Evolutionary conservation across 2,888 invertebrate species (phyloP).

Genomic region (Acrobasis suavella): DNA sequence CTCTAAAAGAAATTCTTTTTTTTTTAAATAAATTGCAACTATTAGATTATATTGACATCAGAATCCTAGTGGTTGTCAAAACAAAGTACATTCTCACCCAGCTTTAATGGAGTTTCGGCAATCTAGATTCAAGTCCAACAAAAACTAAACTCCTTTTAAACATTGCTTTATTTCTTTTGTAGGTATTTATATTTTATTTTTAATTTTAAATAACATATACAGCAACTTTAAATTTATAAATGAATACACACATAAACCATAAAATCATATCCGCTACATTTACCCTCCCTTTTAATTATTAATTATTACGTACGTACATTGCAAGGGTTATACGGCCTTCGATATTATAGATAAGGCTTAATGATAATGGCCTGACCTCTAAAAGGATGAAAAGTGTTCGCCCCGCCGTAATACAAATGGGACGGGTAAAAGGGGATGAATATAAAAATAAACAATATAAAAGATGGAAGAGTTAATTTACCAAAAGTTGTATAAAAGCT

Average conservation of each 20-base stretch:
- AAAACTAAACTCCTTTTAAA: too few species aligned
- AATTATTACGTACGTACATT: conserved; percentile 36
- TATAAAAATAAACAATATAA: conserved; percentile 42
- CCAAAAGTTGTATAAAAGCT: conserved; percentile 22
- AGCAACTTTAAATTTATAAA: too few species aligned
- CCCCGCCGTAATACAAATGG: conserved; percentile 38
- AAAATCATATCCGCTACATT: not conserved
- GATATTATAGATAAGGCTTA: conserved; percentile 40
- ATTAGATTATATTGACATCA: too few species aligned
- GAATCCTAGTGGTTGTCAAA: too few species aligned
- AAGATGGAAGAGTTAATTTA: conserved; percentile 35
- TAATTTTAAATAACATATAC: too few species aligned
- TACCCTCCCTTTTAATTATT: conserved; percentile 35
- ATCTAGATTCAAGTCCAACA: too few species aligned
- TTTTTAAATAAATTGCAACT: too few species aligned
- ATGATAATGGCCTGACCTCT: conserved; percentile 46
- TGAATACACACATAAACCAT: not conserved
- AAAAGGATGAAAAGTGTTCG: conserved; percentile 48
- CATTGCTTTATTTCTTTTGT: too few species aligned
- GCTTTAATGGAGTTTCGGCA: too few species aligned
- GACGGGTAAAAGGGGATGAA: conserved; percentile 33
- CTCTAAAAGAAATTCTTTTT: too few species aligned
- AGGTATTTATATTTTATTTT: too few species aligned
- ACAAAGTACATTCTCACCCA: too few species aligned
- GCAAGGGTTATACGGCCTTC: conserved; percentile 38